Base-by-base conservation (phyloP, 2,888 invertebrate species). In the Phortica magna region DNA sequence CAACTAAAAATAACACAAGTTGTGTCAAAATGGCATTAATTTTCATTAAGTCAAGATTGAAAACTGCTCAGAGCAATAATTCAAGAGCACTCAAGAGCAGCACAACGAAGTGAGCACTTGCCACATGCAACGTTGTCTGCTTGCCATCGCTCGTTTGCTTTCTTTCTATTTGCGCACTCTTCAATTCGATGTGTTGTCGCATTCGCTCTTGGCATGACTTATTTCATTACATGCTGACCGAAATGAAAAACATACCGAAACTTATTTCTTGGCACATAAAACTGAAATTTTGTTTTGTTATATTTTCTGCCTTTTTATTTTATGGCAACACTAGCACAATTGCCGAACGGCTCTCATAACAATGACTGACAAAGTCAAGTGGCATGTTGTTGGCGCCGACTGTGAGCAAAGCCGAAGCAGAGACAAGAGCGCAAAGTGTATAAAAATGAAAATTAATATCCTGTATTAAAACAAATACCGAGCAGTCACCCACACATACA, bases 221-320 rank as follows among this genome's bases (percentile, higher is more conserved):
- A 48, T 48, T 48, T 48, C 14, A 48, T 48, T 48, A 14, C 48
- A 48, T 31, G 31, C 10, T 48, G 48, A 10, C 10, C 39, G 43
- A 70, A 39, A 75, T 57, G 19, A 22, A 14, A 48, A 64, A 74
- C 43, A 75, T 65, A 72, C 70, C 72, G 67, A 48, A 48, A 48
- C 48, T 48, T 48, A 48, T 48, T 48, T 61, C 61, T 61, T 76
- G 65, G 41, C n/a, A 41, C 73, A 43, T 19, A 55, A 59, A 41
- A 71, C 75, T 75, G 76, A 82, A 78, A 78, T 77, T 64, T 22
- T 81, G 73, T 75, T 48, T 64, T 39, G 19, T 64, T 31, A 3
- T 6, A 19, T 19, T 7, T 22, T 19, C 7, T 22, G 19, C 7
- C 1, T 22, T 61, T 19, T 10, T 22, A 55, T 31, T 71, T 55